phyloP scores from a whole-genome alignment of 2,888 invertebrate species.

The Athalia cordata region DNA sequence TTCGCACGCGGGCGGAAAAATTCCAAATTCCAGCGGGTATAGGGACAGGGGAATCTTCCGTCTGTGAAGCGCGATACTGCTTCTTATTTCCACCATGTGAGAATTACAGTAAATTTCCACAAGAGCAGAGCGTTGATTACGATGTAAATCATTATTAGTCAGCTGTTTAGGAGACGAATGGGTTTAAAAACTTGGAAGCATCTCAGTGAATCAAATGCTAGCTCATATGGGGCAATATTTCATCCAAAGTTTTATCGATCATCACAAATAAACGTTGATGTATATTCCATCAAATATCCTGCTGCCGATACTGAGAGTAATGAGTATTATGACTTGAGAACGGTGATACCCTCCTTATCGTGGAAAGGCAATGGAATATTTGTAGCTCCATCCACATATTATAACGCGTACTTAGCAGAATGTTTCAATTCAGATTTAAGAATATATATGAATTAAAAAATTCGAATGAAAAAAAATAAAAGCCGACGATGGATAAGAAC shows the following conservation, averaged over 20 bases:
- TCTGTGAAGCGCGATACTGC: too few relatives aligned
- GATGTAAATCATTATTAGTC: too few relatives aligned
- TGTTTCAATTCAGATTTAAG: neutral
- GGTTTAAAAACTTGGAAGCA: too few relatives aligned
- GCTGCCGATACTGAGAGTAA: constrained; percentile 3
- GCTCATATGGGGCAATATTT: neutral
- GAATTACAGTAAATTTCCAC: too few relatives aligned
- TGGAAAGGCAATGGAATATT: constrained; percentile 25
- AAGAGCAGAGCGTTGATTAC: too few relatives aligned
- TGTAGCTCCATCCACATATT: constrained; percentile 8
- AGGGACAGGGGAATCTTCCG: neutral
- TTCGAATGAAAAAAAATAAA: constrained; percentile 13
- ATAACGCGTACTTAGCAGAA: constrained; percentile 1
- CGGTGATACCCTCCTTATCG: constrained; percentile 30
- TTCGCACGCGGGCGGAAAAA: constrained; percentile 28
- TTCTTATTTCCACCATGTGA: too few relatives aligned
- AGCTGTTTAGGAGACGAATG: too few relatives aligned
- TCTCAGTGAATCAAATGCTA: too few relatives aligned
- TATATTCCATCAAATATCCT: neutral
- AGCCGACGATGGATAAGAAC: neutral
- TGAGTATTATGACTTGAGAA: constrained; percentile 17
- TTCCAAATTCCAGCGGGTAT: neutral
- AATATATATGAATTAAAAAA: neutral
- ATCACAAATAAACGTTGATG: neutral
- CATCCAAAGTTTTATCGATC: neutral